phyloP scores from a whole-genome alignment of 1,140 invertebrate species.

The Drosophila biarmipes region DNA sequence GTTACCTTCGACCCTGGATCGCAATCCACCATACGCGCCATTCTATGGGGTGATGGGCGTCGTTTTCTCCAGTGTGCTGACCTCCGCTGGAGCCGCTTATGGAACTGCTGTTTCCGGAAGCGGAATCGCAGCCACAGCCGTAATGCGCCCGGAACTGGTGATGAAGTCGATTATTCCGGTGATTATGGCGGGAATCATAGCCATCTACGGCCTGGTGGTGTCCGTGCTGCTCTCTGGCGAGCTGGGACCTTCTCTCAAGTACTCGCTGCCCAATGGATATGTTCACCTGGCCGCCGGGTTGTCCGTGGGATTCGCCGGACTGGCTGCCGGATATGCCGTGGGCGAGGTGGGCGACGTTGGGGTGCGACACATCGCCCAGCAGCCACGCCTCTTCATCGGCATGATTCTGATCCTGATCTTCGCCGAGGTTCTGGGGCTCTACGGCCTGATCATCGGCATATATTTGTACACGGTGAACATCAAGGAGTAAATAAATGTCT shows the following conservation, averaged over 20 bases:
- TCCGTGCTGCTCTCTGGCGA: constrained; percentile 93
- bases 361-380: constrained; percentile 95
- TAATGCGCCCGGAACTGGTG: constrained; percentile 71
- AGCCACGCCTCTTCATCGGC: constrained; percentile 96
- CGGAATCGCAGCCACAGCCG: constrained; percentile 62
- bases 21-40: constrained; percentile 42
- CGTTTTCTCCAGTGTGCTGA: constrained; percentile 97
- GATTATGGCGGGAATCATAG: constrained; percentile 69
- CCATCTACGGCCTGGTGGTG: constrained; percentile 96
- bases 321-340: constrained; percentile 96
- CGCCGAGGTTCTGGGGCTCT: constrained; percentile 97
- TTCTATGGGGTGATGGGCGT: constrained; percentile 99
- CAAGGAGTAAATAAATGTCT: constrained; percentile 3
- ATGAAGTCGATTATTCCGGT: constrained; percentile 76
- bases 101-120: constrained; percentile 66
- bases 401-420: constrained; percentile 99
- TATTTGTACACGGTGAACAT: constrained; percentile 91
- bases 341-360: constrained; percentile 96
- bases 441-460: constrained; percentile 97
- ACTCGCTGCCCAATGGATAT: constrained; percentile 91
- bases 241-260: constrained; percentile 78
- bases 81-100: constrained; percentile 63
- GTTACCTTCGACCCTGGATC: not conserved
- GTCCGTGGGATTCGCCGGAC: constrained; percentile 94
- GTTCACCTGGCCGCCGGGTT: constrained; percentile 95